Percentiles rank a stretch among this genome's conserved stretches.
Evolutionary conservation across 1,140 invertebrate genomes (phyloP).

Genomic region (Magallana angulata): DNA sequence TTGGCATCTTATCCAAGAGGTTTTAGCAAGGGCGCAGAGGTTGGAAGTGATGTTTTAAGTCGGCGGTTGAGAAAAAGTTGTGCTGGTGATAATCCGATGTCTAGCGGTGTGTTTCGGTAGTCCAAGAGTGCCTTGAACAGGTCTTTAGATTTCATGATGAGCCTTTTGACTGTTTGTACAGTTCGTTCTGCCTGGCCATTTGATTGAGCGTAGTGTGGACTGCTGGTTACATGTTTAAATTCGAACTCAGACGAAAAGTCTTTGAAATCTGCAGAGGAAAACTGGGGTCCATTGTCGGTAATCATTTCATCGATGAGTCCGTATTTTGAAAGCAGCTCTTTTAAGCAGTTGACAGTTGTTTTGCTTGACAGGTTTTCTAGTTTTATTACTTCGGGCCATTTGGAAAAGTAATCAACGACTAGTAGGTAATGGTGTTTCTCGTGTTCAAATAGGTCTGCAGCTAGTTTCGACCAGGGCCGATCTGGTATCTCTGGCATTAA

Average conservation of each 20-base stretch:
- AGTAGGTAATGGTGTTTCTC: constrained; percentile 45
- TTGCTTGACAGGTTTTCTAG: constrained; percentile 20
- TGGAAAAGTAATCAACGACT: constrained; percentile 40
- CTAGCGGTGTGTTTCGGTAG: constrained; percentile 39
- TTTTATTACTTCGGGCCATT: constrained; percentile 43
- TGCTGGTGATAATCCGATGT: constrained; percentile 37
- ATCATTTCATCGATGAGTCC: constrained; percentile 32
- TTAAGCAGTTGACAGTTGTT: constrained; percentile 16
- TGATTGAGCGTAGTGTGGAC: constrained; percentile 68
- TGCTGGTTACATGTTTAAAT: constrained; percentile 54
- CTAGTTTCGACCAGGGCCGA: constrained; percentile 50
- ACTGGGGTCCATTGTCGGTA: constrained; percentile 57
- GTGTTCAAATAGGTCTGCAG: constrained; percentile 43
- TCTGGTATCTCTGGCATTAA: constrained; percentile 40
- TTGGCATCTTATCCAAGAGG: background rate
- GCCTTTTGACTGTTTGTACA: constrained; percentile 52
- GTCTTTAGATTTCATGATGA: constrained; percentile 47
- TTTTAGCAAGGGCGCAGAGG: constrained; percentile 15
- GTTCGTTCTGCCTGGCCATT: constrained; percentile 70
- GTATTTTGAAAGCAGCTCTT: constrained; percentile 19
- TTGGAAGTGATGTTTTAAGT: constrained; percentile 13
- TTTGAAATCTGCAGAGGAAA: constrained; percentile 39
- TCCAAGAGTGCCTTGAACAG: constrained; percentile 39
- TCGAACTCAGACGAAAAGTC: constrained; percentile 23
- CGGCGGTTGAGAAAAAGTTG: constrained; percentile 32